These are phyloP conservation scores for Parapsyche elsis DNA, from an alignment of 1,140 invertebrate species.

Conservation along the genomic window DNA sequence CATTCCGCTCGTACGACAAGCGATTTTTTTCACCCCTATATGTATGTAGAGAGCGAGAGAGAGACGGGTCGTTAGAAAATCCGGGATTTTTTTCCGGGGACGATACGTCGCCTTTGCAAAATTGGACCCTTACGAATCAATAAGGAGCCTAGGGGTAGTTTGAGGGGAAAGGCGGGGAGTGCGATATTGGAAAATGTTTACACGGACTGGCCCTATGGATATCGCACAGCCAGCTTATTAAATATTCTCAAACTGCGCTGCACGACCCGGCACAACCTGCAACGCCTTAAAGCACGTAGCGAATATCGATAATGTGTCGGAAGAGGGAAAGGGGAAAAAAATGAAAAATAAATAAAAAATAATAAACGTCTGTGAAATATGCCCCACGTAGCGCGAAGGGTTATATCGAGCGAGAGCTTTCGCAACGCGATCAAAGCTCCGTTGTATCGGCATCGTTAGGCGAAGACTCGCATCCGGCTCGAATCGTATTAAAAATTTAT, in stretches of 20 bases:
- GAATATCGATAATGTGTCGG: not conserved
- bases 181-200: slow-evolving; percentile 35
- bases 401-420: too few relatives aligned
- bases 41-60: too few relatives aligned
- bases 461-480: not conserved
- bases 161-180: not conserved
- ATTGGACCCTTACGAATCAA: slow-evolving; percentile 26
- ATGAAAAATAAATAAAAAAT: too few relatives aligned
- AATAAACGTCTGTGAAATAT: too few relatives aligned
- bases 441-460: not conserved
- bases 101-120: slow-evolving; percentile 29
- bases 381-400: too few relatives aligned
- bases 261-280: slow-evolving; percentile 13
- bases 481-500: not conserved
- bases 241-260: slow-evolving; percentile 38
- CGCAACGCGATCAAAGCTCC: too few relatives aligned
- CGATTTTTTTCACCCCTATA: too few relatives aligned
- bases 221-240: slow-evolving; percentile 26
- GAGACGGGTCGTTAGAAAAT: too few relatives aligned
- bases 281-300: not conserved
- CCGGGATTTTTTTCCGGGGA: not conserved
- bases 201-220: slow-evolving; percentile 13
- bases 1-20: too few relatives aligned
- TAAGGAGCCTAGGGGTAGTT: not conserved
- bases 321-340: not conserved